Base-by-base conservation (phyloP, 2,113 vertebrate genomes). In the Mustelus asterias region DNA sequence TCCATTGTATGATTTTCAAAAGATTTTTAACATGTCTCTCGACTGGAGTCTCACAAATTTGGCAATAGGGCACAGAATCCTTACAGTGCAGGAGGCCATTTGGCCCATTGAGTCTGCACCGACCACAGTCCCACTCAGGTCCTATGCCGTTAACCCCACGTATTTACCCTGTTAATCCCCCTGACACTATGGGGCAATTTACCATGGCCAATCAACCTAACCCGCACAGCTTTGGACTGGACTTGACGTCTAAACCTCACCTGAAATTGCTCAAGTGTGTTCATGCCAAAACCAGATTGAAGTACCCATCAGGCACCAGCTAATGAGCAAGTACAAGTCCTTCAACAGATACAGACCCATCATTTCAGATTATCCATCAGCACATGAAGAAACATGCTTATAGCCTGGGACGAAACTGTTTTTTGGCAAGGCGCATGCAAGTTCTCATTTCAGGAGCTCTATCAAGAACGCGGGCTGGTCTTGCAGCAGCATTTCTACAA, bases 301-400 rank as follows among this genome's bases (percentile, higher is more conserved):
- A 13, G 24, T 95, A 54, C 10, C 44, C 33, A 44, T 72, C 41
- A 95, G 67, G 14, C 94, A 76, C 37, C 26, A 67, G 9, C 63
- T 69, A 94, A 69, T 44, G 63, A 69, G 26, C 65, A 69, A 94
- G 24, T 94, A 37, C n/a, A 69, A 6, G n/a, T 94, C 69, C 94
- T 95, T 95, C 67, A 95, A 95, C 69, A 72, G 88, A 63, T 18
- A 90, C 88, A 90, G 69, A 95, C 14, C 24, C 41, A 72, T 72
- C 69, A 70, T 67, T 24, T 95, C 94, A 76, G 67, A 72, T 95
- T 76, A 72, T 95, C 94, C 69, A 94, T 44, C 67, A 95, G 6
- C 69, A 72, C 89, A 65, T 65, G 60, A 93, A 93, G 16, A 37
- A 93, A 93, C 89, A 93, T 41, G 60, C 37, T 65, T 93, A 22